Evolutionary conservation across 2,797 vertebrate species (phyloP).

Genomic region (Acestrorhynchus altus): DNA sequence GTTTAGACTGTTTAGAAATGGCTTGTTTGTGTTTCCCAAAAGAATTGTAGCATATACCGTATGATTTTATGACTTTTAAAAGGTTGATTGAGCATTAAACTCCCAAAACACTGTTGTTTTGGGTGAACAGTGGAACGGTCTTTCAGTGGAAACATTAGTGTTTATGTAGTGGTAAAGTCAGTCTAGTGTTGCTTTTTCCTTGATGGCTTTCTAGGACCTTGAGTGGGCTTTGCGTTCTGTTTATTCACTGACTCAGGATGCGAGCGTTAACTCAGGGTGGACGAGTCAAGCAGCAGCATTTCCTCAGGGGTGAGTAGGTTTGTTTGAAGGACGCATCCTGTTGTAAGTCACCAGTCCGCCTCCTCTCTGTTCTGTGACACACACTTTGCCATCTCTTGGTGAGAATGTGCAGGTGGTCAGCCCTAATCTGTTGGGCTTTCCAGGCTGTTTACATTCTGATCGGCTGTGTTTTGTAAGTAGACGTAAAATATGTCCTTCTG

Average conservation of each 20-base stretch:
- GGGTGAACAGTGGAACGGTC: background rate
- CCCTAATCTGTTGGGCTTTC: constrained; percentile 49
- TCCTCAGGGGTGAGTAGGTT: constrained; percentile 55
- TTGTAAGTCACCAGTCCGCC: constrained; percentile 58
- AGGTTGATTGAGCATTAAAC: too few relatives aligned
- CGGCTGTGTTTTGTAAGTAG: constrained; percentile 23
- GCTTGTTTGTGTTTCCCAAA: too few relatives aligned
- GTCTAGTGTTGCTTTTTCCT: background rate
- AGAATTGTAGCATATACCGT: too few relatives aligned
- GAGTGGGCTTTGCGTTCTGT: constrained; percentile 16
- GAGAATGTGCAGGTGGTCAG: constrained; percentile 60
- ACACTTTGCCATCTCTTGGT: constrained; percentile 46
- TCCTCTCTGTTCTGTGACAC: constrained; percentile 47
- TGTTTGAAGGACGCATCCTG: constrained; percentile 65
- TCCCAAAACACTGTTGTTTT: background rate
- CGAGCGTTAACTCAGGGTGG: constrained; percentile 27
- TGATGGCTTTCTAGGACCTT: background rate
- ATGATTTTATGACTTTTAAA: too few relatives aligned
- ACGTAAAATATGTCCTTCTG: background rate
- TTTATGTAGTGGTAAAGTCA: constrained; percentile 3
- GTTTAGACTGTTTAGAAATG: too few relatives aligned
- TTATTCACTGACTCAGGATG: constrained; percentile 32
- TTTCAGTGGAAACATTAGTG: background rate
- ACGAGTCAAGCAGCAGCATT: constrained; percentile 32
- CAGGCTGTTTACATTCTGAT: constrained; percentile 42